Evolutionary conservation across 2,888 invertebrate species (phyloP), one percentile per base, ranked within the genome.

Genomic region (Lamellibrachia columna): DNA sequence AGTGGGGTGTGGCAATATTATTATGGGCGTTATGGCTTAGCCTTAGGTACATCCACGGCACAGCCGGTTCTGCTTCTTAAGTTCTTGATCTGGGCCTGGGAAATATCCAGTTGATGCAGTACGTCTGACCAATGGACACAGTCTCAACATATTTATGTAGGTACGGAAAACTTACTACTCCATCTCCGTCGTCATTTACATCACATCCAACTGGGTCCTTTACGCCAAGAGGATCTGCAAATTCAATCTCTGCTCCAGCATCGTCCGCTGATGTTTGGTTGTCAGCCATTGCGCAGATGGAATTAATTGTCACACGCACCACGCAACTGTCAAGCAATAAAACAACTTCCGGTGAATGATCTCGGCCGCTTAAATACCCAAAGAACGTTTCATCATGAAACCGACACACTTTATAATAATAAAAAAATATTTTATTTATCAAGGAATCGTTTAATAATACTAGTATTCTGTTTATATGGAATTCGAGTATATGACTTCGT

Each of bases 261-360:
- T 75, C 75, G 75, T 75, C 75, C 75, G 75, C 75, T 75, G 6
- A n/a, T 75, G 75, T n/a, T 75, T 75, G 75, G 75, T 75, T 75
- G 75, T 75, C 75, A 75, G 75, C 75, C 75, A 75, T 75, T 75
- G 75, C 75, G 75, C 75, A 75, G 75, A 22, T 75, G 75, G 75
- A 75, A 75, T 75, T 75, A 75, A 75, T 75, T 75, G 2, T 15
- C 15, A 22, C 22, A 6, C 15, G 75, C 75, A 75, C 22, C 0
- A n/a, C 75, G 75, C 75, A 75, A 22, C 75, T 75, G 75, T 75
- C 75, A 40, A 40, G 40, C 40, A 75, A 75, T 75, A 75, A 75
- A 75, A 75, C 75, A 75, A 75, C 75, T 75, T 75, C 75, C 75
- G 15, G 75, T 58, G 8, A 58, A 11, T 3, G 8, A 75, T 22